phyloP scores from a whole-genome alignment of 2,888 invertebrate genomes.

The Mechanitis mazaeus region DNA sequence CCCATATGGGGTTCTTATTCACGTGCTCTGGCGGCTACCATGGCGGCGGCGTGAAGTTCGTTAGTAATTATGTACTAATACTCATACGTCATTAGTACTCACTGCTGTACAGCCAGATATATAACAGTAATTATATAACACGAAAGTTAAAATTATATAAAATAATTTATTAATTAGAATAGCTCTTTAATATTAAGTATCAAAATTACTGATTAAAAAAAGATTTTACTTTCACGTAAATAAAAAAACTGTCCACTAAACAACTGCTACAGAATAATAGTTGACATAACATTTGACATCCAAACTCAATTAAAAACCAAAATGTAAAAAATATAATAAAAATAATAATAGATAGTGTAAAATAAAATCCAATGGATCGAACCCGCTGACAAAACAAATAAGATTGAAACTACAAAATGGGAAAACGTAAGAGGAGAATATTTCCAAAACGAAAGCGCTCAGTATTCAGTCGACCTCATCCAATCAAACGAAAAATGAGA shows the following conservation, averaged over 20 bases:
- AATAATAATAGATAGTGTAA: background rate
- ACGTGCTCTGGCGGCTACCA: too few species aligned
- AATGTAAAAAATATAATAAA: constrained; percentile 20
- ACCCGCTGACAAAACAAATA: background rate
- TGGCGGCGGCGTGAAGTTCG: too few species aligned
- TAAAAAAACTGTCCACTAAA: constrained; percentile 17
- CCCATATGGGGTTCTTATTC: too few species aligned
- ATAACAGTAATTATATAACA: too few species aligned
- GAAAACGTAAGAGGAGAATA: constrained; percentile 45
- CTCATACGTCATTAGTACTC: too few species aligned
- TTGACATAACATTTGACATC: constrained; percentile 13
- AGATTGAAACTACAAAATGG: constrained; percentile 37
- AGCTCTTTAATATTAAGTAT: too few species aligned
- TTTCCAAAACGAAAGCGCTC: constrained; percentile 52
- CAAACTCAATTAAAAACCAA: constrained; percentile 10
- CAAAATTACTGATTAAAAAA: background rate
- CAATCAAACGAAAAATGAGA: constrained; percentile 52
- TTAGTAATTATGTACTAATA: too few species aligned
- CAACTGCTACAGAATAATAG: constrained; percentile 12
- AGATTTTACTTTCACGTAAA: background rate
- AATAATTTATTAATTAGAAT: too few species aligned
- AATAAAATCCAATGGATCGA: constrained; percentile 4
- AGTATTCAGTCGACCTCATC: constrained; percentile 56
- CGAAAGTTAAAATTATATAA: too few species aligned
- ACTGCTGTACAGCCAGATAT: too few species aligned